These are phyloP conservation scores for Pemphigus obesinymphae DNA, from an alignment of 1,140 invertebrate genomes.

Conservation along the genomic window DNA sequence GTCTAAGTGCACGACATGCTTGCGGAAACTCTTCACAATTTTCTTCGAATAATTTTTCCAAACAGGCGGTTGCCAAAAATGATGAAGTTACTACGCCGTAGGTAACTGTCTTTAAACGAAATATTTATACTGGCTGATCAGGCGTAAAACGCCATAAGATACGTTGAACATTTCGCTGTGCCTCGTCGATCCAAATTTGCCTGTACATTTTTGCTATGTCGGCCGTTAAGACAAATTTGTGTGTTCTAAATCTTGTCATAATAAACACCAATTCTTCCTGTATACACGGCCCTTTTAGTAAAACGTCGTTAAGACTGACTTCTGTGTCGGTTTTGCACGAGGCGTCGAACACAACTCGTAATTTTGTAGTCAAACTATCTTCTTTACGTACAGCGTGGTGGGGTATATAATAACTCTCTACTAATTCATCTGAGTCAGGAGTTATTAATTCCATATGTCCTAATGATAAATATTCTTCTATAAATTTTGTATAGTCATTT, in stretches of 20 bases:
- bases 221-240: constrained; percentile 47
- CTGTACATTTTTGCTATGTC: constrained; percentile 53
- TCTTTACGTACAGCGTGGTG: background rate
- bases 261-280: constrained; percentile 48
- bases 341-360: background rate
- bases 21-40: constrained; percentile 45
- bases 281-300: constrained; percentile 44
- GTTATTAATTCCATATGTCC: background rate
- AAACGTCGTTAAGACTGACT: constrained; percentile 49
- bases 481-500: background rate
- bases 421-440: background rate
- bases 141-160: constrained; percentile 46
- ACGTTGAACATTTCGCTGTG: constrained; percentile 46
- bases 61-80: constrained; percentile 48
- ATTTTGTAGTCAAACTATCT: background rate
- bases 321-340: background rate
- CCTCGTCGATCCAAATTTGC: constrained; percentile 47
- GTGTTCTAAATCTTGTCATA: constrained; percentile 47
- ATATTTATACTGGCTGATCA: constrained; percentile 45
- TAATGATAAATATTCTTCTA: background rate
- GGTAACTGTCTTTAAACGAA: constrained; percentile 49
- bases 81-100: constrained; percentile 50
- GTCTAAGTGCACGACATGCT: constrained; percentile 42
- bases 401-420: background rate
- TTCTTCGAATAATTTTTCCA: constrained; percentile 49